Base-by-base conservation (phyloP, 1,140 invertebrate genomes). In the Drosophila ananassae region DNA sequence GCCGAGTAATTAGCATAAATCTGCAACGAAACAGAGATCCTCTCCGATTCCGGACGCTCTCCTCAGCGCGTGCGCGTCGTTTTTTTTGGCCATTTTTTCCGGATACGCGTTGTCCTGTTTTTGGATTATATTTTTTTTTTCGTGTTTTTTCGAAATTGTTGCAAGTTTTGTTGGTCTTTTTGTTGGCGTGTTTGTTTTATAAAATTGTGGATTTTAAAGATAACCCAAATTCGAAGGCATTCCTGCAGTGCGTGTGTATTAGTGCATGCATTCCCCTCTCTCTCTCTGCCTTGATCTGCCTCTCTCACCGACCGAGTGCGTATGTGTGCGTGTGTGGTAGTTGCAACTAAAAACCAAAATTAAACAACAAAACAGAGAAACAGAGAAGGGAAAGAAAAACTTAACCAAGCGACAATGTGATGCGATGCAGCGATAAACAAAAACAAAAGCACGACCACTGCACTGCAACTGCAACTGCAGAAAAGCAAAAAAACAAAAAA, bases 371-470 rank as follows among this genome's bases (percentile, higher is more conserved):
- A 10, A 34, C 56, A 61, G 32, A 58, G 32, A 44, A 21, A 34
- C 30, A 34, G 34, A 17, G 37, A 34, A 46, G 17, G 60, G 24
- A 37, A 50, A 52, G 69, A 55, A 59, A 83, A 66, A 59, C 55
- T 60, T 60, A 72, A 47, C 64, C 75, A 62, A 75, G 63, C 75
- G 80, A 75, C 64, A 69, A 83, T 79, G 71, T 75, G 71, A 75
- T 82, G 74, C 79, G 51, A 78, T 69, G 53, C 57, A 58, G 52
- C 69, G 79, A 83, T 82, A 78, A 82, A 69, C 54, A 57, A 51
- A 48, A 77, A 64, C 56, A 67, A 56, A 51, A 67, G 66, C 68
- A 66, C 62, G 58, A 79, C 69, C 69, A 69, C 56, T 52, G 67
- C 71, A 69, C 73, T 47, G 46, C 56, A 63, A 63, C 47, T 32